phyloP scores from a whole-genome alignment of 1,140 invertebrate species.

The Apocrypta bakeri region DNA sequence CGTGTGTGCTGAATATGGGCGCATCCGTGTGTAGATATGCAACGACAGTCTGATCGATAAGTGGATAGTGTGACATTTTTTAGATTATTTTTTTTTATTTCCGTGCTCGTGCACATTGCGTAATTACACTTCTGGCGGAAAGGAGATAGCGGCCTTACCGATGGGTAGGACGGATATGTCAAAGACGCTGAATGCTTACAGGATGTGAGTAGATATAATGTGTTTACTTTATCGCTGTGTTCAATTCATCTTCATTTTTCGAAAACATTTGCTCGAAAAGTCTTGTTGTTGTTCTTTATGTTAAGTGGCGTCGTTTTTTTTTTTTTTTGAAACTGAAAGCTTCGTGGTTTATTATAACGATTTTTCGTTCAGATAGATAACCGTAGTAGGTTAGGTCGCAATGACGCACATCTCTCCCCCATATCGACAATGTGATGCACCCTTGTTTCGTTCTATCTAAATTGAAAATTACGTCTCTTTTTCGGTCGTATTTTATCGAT shows the following conservation, averaged over 20 bases:
- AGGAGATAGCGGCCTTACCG: slow-evolving; percentile 57
- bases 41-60: background rate
- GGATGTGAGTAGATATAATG: slow-evolving; percentile 68
- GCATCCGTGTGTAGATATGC: background rate
- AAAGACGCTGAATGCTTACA: slow-evolving; percentile 73
- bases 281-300: too few relatives aligned
- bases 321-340: too few relatives aligned
- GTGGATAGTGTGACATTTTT: background rate
- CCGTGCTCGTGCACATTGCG: too few relatives aligned
- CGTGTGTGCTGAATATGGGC: background rate
- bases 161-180: slow-evolving; percentile 75
- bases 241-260: too few relatives aligned
- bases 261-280: too few relatives aligned
- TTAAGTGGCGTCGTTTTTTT: too few relatives aligned
- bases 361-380: background rate
- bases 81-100: background rate
- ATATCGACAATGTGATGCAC: background rate
- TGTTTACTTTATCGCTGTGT: too few relatives aligned
- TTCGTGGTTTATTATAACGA: background rate
- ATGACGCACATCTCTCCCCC: background rate
- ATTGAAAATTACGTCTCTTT: too few relatives aligned
- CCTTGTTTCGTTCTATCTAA: too few relatives aligned
- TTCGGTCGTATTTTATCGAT: too few relatives aligned
- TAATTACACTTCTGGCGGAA: background rate
- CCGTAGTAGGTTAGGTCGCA: background rate